Evolutionary conservation across 2,113 vertebrate species (phyloP).

Genomic region (Deroptyus accipitrinus): DNA sequence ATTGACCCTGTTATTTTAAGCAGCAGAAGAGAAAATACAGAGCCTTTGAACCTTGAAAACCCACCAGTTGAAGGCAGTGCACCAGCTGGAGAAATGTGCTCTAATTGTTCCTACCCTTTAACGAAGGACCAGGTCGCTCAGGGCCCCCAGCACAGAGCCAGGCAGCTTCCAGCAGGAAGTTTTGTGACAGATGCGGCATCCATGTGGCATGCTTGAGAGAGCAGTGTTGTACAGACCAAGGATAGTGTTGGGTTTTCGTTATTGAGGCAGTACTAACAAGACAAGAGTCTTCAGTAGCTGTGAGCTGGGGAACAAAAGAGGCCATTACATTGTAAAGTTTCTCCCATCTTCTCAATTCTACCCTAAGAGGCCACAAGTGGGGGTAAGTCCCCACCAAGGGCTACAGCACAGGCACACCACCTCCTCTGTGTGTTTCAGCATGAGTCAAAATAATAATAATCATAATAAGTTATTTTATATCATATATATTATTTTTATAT

Average conservation of each 20-base stretch:
- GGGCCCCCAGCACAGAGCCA: fast-evolving
- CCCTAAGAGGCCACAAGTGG: fast-evolving
- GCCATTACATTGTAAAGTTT: fast-evolving
- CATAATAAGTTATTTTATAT: neutral
- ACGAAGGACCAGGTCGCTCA: neutral
- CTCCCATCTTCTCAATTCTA: neutral
- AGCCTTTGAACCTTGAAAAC: neutral
- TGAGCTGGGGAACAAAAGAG: neutral
- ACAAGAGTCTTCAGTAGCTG: neutral
- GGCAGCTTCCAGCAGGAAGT: neutral
- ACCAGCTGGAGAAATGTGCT: fast-evolving
- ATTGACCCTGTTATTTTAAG: slow-evolving; percentile 1
- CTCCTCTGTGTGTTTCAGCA: neutral
- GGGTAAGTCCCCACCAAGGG: neutral
- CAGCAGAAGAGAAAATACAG: neutral
- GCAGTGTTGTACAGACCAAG: neutral
- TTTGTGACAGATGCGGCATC: too few relatives aligned
- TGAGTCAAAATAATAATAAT: neutral
- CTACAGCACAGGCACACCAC: neutral
- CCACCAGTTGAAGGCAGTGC: neutral
- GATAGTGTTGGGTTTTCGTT: neutral
- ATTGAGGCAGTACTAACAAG: neutral
- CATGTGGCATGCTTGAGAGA: fast-evolving
- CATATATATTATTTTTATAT: neutral
- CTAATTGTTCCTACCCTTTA: neutral